phyloP scores from a whole-genome alignment of 2,797 vertebrate species.

The Babyrousa celebensis region DNA sequence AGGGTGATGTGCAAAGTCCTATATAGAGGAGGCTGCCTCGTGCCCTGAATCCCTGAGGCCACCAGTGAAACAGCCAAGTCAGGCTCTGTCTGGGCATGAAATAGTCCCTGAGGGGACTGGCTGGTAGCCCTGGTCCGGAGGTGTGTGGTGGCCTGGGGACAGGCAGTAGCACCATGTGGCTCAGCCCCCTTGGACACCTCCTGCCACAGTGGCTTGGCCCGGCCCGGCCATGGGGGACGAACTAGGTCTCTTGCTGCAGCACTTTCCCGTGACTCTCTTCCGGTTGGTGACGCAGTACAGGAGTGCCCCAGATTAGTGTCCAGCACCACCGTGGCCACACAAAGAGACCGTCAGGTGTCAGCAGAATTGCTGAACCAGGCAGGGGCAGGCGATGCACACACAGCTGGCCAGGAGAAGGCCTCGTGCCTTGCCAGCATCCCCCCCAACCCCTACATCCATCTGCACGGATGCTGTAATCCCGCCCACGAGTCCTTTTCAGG shows the following conservation, averaged over 20 bases:
- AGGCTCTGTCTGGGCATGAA: background rate
- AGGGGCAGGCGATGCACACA: rapidly evolving
- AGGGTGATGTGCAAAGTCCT: background rate
- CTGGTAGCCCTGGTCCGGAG: background rate
- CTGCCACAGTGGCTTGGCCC: too few relatives aligned
- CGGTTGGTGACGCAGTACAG: conserved; percentile 1
- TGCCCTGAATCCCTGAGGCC: background rate
- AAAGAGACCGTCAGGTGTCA: background rate
- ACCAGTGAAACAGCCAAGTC: background rate
- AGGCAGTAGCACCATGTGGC: rapidly evolving
- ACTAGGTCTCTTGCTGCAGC: background rate
- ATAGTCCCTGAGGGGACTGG: background rate
- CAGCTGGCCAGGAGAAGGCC: too few relatives aligned
- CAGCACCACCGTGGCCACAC: rapidly evolving
- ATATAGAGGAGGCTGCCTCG: rapidly evolving
- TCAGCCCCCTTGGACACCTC: rapidly evolving
- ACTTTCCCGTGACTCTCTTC: background rate
- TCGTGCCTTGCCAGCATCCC: rapidly evolving
- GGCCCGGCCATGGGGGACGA: background rate
- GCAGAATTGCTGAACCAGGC: background rate
- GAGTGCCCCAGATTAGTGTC: background rate
- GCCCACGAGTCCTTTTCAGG: background rate
- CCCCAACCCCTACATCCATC: background rate
- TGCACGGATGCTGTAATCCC: background rate
- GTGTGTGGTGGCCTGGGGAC: background rate